Evolutionary conservation across 2,888 invertebrate species (phyloP).

Genomic region (Tenthredo livida): DNA sequence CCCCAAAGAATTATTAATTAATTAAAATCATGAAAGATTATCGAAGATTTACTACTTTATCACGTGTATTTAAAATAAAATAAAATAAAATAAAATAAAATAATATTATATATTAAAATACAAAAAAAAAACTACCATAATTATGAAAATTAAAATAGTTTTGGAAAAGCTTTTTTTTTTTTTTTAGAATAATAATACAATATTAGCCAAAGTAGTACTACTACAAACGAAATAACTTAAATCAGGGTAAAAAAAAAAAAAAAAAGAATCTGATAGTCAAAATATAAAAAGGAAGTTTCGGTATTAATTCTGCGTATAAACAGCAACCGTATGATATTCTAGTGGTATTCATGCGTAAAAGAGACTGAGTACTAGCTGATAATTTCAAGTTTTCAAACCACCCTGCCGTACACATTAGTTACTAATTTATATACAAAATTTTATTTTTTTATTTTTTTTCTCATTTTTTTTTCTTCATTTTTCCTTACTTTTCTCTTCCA

Average conservation of each 20-base stretch:
- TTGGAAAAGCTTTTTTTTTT: background rate
- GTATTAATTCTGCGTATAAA: background rate
- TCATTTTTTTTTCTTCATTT: background rate
- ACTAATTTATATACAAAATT: slow-evolving; percentile 47
- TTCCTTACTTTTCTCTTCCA: background rate
- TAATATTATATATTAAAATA: no score
- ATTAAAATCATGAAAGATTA: no score
- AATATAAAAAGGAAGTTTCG: background rate
- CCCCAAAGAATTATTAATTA: no score
- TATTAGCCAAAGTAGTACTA: background rate
- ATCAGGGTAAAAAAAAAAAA: background rate
- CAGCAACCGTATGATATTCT: no score
- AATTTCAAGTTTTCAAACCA: background rate
- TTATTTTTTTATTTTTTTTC: background rate
- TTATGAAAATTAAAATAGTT: background rate
- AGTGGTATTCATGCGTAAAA: background rate
- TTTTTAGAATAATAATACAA: background rate
- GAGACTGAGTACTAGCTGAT: background rate
- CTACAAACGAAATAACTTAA: background rate
- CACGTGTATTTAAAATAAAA: background rate
- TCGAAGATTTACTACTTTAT: background rate
- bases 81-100: no score
- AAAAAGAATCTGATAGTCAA: background rate
- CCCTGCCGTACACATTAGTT: background rate
- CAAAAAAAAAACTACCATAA: background rate